Evolutionary conservation across 2,797 vertebrate species (phyloP), one percentile per base, ranked within the genome.

Genomic region (Etheostoma nigrum): DNA sequence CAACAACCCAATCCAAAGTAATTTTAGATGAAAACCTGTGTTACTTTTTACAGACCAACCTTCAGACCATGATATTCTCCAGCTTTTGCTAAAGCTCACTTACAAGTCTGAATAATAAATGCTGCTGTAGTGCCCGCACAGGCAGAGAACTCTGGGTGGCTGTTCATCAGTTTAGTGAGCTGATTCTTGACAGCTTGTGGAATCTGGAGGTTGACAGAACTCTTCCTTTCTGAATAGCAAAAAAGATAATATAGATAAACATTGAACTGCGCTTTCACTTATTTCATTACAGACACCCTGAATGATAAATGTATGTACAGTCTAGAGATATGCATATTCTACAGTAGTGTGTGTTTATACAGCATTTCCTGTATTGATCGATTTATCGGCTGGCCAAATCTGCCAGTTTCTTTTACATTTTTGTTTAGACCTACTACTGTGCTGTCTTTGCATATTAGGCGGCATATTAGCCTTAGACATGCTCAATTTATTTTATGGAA

Each of bases 101-200:
- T 93, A 96, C 97, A 89, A 78, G 94, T 96, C 89, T 97, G 95
- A 79, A 97, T 76, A 84, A 99, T 91, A 91, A 99, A 99, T 11
- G 97, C 98, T 82, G 97, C 97, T 53, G 97, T 78, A 30, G 96
- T 96, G 86, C 86, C 94, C 9, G 94, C 92, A 86, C 95, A 97
- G 53, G 89, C 88, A 9, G 87, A 93, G 85, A 96, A 97, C 80
- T 96, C 92, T 0, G 95, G 94, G 73, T 96, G 85, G 23, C 76
- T 87, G 52, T 82, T 60, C 86, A 95, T 93, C 85, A 99, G 93
- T 61, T 88, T 94, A 60, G 55, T 87, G 74, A 98, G 96, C 21
- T 91, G 91, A 73, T 96, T 93, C 79, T 88, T 94, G 69, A 99
- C 91, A 0, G 84, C 91, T 0, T 81, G 75, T 0, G 92, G 92